phyloP scores from a whole-genome alignment of 2,113 vertebrate species.

The Gopherus evgoodei region DNA sequence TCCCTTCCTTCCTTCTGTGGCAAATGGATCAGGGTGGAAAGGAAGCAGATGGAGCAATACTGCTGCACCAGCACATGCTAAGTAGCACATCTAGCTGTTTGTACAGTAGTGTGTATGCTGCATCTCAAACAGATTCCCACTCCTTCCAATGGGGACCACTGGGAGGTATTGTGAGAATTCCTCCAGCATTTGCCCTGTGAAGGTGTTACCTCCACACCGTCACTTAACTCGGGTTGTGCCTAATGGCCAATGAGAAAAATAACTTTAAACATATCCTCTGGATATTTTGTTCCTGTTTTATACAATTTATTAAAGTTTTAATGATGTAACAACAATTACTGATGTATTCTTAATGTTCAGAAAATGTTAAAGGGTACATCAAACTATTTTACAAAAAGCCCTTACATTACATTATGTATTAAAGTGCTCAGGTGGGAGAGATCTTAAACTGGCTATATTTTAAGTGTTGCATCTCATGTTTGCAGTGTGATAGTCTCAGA shows the following conservation, averaged over 20 bases:
- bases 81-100: not conserved
- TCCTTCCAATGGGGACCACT: not conserved
- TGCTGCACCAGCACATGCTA: not conserved
- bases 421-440: not conserved
- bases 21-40: rapidly evolving
- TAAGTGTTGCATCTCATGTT: not conserved
- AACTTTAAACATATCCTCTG: not conserved
- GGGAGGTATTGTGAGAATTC: not conserved
- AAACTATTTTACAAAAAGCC: not conserved
- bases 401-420: not conserved
- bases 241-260: not conserved
- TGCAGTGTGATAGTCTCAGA: not conserved
- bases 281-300: not conserved
- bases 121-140: not conserved
- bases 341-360: not conserved
- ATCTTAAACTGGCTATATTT: rapidly evolving
- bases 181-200: rapidly evolving
- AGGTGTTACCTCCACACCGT: not conserved
- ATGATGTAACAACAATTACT: not conserved
- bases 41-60: not conserved
- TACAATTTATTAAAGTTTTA: not conserved
- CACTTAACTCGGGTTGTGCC: not conserved
- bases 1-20: not conserved
- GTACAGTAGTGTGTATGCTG: not conserved
- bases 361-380: not conserved